These are phyloP conservation scores for Abrostola tripartita DNA, from an alignment of 2,888 invertebrate genomes.

Conservation along the genomic window DNA sequence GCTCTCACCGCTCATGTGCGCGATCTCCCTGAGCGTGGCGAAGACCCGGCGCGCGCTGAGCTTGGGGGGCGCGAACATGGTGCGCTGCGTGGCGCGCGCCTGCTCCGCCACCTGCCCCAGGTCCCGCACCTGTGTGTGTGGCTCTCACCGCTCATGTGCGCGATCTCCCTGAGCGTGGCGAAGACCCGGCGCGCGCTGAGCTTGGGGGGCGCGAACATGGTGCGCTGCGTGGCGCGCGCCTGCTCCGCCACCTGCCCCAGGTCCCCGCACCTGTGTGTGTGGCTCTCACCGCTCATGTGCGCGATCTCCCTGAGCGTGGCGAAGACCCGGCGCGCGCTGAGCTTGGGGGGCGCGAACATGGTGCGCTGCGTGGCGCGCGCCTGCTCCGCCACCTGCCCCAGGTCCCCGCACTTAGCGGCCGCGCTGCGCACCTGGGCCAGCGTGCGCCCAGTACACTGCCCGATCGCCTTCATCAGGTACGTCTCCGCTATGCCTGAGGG, in stretches of 20 bases:
- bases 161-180: conserved; percentile 94
- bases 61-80: conserved; percentile 95
- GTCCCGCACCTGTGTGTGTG: conserved; percentile 67
- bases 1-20: conserved; percentile 87
- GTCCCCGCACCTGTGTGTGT: conserved; percentile 87
- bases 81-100: conserved; percentile 94
- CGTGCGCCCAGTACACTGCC: conserved; percentile 95
- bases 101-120: conserved; percentile 88
- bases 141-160: conserved; percentile 87
- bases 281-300: conserved; percentile 90
- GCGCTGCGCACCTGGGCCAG: conserved; percentile 93
- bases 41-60: conserved; percentile 93
- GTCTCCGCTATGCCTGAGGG: conserved; percentile 97
- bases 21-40: conserved; percentile 94
- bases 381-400: conserved; percentile 96
- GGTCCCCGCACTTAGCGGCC: conserved; percentile 87
- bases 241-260: conserved; percentile 96
- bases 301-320: conserved; percentile 95
- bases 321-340: conserved; percentile 93
- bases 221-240: conserved; percentile 94
- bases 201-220: conserved; percentile 95
- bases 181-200: conserved; percentile 93
- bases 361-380: conserved; percentile 95
- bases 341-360: conserved; percentile 94
- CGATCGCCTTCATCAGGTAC: conserved; percentile 97